Conservation (phyloP, 2,888 invertebrate species). For the Lobophora halterata region DNA sequence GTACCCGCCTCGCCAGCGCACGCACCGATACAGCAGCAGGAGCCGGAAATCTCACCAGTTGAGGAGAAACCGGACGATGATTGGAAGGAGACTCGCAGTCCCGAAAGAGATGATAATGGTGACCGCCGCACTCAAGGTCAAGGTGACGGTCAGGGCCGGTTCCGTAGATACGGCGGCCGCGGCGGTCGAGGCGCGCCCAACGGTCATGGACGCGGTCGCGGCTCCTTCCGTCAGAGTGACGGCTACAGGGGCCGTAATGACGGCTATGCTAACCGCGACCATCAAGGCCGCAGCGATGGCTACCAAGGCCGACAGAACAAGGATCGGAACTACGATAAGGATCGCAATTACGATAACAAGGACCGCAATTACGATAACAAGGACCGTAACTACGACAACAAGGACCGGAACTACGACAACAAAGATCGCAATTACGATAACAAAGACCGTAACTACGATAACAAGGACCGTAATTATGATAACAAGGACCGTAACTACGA, state of each 20-base stretch:
- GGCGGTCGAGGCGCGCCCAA: constrained; percentile 64
- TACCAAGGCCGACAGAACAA: constrained; percentile 54
- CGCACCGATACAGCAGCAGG: constrained; percentile 28
- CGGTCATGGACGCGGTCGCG: constrained; percentile 67
- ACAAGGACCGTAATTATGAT: constrained; percentile 47
- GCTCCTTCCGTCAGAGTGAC: constrained; percentile 51
- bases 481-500: no score
- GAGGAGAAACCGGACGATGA: constrained; percentile 55
- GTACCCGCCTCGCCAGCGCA: constrained; percentile 54
- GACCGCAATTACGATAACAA: constrained; percentile 51
- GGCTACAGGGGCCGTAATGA: constrained; percentile 56
- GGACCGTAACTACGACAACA: constrained; percentile 51
- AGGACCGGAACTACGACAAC: constrained; percentile 65
- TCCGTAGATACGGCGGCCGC: constrained; percentile 60
- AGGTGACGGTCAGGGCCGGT: constrained; percentile 66
- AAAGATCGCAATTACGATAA: constrained; percentile 52
- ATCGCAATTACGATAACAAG: constrained; percentile 46
- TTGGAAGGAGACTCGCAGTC: constrained; percentile 58
- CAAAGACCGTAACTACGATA: constrained; percentile 56
- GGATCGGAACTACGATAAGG: constrained; percentile 48
- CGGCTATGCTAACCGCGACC: constrained; percentile 44
- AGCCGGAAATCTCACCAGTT: constrained; percentile 33
- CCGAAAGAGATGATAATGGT: constrained; percentile 56
- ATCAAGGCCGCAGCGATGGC: no score
- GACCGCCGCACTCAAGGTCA: constrained; percentile 65